Conservation (phyloP, 2,113 vertebrate species). For the Xyrauchen texanus region DNA sequence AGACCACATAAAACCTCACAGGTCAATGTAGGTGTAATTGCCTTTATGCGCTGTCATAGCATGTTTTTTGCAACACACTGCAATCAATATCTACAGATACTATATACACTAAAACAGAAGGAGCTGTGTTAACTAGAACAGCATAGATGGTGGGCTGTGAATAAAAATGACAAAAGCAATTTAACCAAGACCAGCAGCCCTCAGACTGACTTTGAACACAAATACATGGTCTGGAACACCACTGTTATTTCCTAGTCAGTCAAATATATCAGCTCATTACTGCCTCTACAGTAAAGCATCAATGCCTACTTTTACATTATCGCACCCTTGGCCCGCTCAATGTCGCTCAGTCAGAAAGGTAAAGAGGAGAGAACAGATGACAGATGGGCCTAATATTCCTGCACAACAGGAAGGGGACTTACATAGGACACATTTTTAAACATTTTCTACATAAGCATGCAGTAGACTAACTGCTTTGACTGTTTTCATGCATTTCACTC, state of each 20-base stretch:
- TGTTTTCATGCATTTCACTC: no score
- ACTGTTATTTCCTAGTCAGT: background rate
- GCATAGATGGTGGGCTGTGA: background rate
- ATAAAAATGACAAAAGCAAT: background rate
- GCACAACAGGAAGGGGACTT: no score
- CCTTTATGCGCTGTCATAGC: background rate
- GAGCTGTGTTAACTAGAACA: background rate
- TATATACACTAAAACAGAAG: background rate
- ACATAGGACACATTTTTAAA: no score
- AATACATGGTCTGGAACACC: background rate
- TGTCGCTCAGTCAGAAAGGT: no score
- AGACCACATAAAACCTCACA: conserved; percentile 51
- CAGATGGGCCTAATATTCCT: no score
- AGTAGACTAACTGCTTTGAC: no score
- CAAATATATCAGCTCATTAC: no score
- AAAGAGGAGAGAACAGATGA: no score
- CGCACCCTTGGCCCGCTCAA: no score
- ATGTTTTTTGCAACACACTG: background rate
- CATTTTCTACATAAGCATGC: no score
- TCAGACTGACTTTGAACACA: background rate
- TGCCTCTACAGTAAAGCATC: no score
- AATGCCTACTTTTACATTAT: no score
- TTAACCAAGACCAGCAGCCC: background rate
- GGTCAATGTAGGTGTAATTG: background rate
- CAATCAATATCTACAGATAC: background rate